A percentile compares a stretch with the other conserved stretches of the same genome.
Evolutionary conservation across 2,888 invertebrate genomes (phyloP).

Genomic region (Andrena trimmerana): DNA sequence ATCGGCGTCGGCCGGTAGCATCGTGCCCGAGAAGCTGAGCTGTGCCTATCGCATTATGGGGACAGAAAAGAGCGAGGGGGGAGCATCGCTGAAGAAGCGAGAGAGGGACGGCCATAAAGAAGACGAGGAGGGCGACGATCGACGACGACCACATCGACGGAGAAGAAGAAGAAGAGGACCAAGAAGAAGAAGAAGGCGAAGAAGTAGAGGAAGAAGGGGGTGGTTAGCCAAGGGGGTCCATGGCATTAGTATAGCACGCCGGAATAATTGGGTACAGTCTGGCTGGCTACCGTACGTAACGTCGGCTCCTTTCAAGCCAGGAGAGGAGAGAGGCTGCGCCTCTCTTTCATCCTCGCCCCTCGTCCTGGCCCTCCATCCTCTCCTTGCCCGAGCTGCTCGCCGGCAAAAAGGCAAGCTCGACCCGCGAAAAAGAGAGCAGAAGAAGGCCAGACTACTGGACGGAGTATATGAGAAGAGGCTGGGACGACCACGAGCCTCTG

Average conservation of each 20-base stretch:
- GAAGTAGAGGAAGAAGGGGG: slow-evolving; percentile 51
- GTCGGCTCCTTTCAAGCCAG: slow-evolving; percentile 83
- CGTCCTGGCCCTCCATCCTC: slow-evolving; percentile 59
- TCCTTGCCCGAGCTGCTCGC: slow-evolving; percentile 61
- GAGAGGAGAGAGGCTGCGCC: slow-evolving; percentile 53
- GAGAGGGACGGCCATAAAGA: slow-evolving; percentile 25
- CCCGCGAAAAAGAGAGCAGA: slow-evolving; percentile 70
- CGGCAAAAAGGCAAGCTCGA: slow-evolving; percentile 70
- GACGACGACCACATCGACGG: not conserved
- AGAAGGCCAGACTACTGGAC: slow-evolving; percentile 71
- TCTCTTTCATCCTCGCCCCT: slow-evolving; percentile 57
- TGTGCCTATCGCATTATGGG: slow-evolving; percentile 71
- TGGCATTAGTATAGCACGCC: slow-evolving; percentile 84
- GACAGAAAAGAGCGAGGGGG: slow-evolving; percentile 55
- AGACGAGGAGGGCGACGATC: not conserved
- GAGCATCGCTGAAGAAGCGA: not conserved
- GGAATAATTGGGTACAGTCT: slow-evolving; percentile 84
- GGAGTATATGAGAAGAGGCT: slow-evolving; percentile 53
- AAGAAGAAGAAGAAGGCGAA: slow-evolving; percentile 16
- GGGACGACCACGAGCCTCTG: slow-evolving; percentile 34
- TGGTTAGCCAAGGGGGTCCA: slow-evolving; percentile 72
- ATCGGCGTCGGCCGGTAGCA: slow-evolving; percentile 54
- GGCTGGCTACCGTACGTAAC: slow-evolving; percentile 82
- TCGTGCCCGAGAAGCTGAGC: slow-evolving; percentile 16
- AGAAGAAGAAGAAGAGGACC: not conserved